phyloP scores from a whole-genome alignment of 2,113 vertebrate species.

The Hypanus sabinus region DNA sequence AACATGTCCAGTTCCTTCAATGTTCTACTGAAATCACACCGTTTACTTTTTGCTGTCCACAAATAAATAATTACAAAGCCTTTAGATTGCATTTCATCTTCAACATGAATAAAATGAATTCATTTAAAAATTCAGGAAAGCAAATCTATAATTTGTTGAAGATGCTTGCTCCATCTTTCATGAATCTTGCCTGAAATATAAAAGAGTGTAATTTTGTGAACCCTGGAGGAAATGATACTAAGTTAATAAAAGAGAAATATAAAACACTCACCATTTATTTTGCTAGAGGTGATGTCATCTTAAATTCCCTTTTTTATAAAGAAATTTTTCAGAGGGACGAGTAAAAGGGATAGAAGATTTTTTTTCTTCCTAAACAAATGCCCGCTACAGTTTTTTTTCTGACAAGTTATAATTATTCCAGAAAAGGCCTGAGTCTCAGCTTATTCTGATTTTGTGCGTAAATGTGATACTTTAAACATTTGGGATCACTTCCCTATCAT shows the following conservation, averaged over 20 bases:
- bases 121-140: not conserved
- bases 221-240: constrained; percentile 6
- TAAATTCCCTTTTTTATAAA: not conserved
- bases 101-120: not conserved
- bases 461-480: not conserved
- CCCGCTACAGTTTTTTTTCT: not conserved
- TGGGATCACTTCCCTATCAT: not conserved
- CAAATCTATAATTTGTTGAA: not conserved
- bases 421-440: not conserved
- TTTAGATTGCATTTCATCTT: not conserved
- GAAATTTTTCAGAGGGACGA: not conserved
- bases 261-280: not conserved
- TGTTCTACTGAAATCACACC: not conserved
- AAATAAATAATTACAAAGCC: not conserved
- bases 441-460: not conserved
- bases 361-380: not conserved
- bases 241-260: not conserved
- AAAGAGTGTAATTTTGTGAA: not conserved
- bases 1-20: not conserved
- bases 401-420: not conserved
- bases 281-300: not conserved
- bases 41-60: not conserved
- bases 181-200: not conserved
- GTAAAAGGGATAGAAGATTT: not conserved
- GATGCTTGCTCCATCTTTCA: not conserved